Percentiles rank a stretch among this genome's conserved stretches.
Conservation (phyloP, 2,113 vertebrate genomes). For the cattle (Bos taurus) region DNA sequence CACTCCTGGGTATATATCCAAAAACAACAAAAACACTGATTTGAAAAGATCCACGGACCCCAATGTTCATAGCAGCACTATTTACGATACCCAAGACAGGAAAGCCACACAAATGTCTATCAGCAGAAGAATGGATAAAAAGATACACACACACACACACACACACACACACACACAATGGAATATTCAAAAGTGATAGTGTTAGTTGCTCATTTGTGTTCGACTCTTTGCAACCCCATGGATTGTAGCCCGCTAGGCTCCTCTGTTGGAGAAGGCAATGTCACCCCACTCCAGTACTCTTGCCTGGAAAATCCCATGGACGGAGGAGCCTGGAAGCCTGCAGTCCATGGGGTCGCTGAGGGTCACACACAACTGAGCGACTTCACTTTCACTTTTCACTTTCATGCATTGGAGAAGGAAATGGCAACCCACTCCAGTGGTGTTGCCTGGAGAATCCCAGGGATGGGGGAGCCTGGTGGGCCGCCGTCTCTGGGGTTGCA, state of each 20-base stretch:
- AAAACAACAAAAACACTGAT: neutral
- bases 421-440: too few species aligned
- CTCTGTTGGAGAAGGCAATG: neutral
- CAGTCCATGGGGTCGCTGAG: too few species aligned
- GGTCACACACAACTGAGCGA: too few species aligned
- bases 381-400: too few species aligned
- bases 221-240: accelerated
- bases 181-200: neutral
- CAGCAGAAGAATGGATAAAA: neutral
- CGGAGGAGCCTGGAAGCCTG: too few species aligned
- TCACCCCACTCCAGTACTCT: too few species aligned
- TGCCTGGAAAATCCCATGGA: too few species aligned
- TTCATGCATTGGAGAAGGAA: too few species aligned
- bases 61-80: neutral
- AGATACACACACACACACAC: accelerated
- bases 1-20: neutral
- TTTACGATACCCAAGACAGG: neutral
- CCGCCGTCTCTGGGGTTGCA: too few species aligned
- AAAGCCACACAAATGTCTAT: neutral
- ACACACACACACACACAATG: neutral
- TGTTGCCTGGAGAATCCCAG: too few species aligned
- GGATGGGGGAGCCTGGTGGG: too few species aligned
- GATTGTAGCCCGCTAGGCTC: neutral
- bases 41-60: neutral
- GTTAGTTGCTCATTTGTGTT: neutral